Conservation (phyloP, 1,140 invertebrate genomes). For the Samia ricini region DNA sequence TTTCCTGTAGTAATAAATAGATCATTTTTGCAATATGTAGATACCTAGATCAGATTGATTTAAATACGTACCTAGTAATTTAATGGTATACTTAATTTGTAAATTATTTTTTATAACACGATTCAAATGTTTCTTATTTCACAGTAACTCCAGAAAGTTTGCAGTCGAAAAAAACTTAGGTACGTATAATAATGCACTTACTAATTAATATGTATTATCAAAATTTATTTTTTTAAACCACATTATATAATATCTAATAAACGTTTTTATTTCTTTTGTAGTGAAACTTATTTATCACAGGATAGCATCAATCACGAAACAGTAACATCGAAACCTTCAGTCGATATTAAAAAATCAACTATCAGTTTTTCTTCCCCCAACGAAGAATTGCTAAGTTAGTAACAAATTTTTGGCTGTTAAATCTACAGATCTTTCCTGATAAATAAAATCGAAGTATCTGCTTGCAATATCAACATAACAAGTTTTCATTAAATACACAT, state of each 20-base stretch:
- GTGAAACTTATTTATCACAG: not conserved
- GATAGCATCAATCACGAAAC: not conserved
- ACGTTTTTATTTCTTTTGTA: not conserved
- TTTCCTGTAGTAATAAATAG: not conserved
- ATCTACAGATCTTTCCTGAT: too few relatives aligned
- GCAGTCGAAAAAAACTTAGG: not conserved
- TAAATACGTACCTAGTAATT: too few relatives aligned
- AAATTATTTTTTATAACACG: conserved; percentile 6
- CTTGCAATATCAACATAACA: too few relatives aligned
- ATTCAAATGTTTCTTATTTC: not conserved
- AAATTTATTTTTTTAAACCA: not conserved
- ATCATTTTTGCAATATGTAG: not conserved
- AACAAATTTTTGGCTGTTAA: conserved; percentile 8
- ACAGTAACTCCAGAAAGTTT: not conserved
- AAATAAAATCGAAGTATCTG: too few relatives aligned
- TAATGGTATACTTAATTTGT: too few relatives aligned
- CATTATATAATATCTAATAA: not conserved
- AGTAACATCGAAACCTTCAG: conserved; percentile 3
- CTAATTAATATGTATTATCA: too few relatives aligned
- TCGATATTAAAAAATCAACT: conserved; percentile 13
- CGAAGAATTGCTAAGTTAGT: conserved; percentile 51
- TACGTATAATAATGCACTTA: too few relatives aligned
- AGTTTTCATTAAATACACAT: too few relatives aligned
- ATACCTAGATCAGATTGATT: too few relatives aligned
- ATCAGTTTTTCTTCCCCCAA: conserved; percentile 43